These are phyloP conservation scores for Orthosia incerta DNA, from an alignment of 2,888 invertebrate species.

Conservation along the genomic window DNA sequence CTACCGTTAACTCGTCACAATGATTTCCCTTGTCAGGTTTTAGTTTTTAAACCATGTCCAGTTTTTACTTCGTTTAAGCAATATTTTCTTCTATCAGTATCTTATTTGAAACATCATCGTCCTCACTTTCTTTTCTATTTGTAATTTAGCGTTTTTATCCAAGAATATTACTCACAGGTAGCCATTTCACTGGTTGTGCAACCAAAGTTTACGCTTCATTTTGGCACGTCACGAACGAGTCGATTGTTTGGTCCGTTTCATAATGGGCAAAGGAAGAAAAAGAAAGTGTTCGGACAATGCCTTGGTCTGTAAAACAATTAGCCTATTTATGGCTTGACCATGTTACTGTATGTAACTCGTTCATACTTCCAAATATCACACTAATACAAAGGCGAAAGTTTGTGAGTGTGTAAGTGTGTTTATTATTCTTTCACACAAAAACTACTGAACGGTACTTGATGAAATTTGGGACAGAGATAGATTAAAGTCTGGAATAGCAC, in stretches of 20 bases:
- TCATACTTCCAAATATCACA: too few species aligned
- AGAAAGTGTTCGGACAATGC: conserved; percentile 60
- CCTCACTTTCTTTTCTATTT: conserved; percentile 40
- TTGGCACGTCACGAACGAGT: conserved; percentile 53
- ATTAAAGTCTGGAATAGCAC: too few species aligned
- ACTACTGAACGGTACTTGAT: too few species aligned
- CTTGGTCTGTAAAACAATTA: conserved; percentile 28
- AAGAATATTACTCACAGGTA: conserved; percentile 33
- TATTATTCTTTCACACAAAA: too few species aligned
- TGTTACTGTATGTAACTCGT: not conserved
- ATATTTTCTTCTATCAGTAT: not conserved
- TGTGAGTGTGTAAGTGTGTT: too few species aligned
- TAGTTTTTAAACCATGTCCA: too few species aligned
- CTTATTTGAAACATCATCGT: conserved; percentile 26
- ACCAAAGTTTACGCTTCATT: conserved; percentile 49
- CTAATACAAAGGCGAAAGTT: too few species aligned
- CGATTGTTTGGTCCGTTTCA: conserved; percentile 62
- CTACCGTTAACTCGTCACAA: too few species aligned
- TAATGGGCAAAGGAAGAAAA: conserved; percentile 63
- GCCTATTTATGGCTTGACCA: conserved; percentile 21
- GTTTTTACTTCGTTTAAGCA: not conserved
- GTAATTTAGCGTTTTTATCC: conserved; percentile 27
- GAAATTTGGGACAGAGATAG: too few species aligned
- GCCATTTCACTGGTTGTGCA: conserved; percentile 64
- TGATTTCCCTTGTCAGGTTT: too few species aligned